Percentiles rank a stretch among this genome's conserved stretches.
Conservation (phyloP, 2,797 vertebrate species). For the Luscinia megarhynchos region DNA sequence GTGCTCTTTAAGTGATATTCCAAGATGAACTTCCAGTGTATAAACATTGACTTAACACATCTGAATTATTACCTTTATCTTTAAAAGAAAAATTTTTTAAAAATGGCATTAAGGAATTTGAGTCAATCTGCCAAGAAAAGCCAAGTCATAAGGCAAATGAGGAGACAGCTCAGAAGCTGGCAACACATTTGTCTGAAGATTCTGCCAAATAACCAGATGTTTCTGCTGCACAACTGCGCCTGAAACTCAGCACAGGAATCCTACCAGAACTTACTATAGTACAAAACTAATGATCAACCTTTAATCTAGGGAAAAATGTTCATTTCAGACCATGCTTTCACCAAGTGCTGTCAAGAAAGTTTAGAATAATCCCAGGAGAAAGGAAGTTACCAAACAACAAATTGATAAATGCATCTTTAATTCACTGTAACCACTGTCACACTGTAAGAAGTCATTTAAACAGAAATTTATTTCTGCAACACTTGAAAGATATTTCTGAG, state of each 20-base stretch:
- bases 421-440: background rate
- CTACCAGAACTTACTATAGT: background rate
- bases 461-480: background rate
- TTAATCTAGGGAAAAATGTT: background rate
- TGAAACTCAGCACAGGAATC: slow-evolving; percentile 39
- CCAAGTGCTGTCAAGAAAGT: background rate
- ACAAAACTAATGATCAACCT: background rate
- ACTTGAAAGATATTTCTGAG: background rate
- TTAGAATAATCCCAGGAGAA: background rate
- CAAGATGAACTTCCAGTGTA: background rate
- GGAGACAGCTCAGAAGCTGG: slow-evolving; percentile 41
- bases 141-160: slow-evolving; percentile 18
- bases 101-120: slow-evolving; percentile 16
- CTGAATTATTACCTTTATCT: background rate
- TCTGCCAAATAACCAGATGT: slow-evolving; percentile 51
- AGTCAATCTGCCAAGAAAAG: slow-evolving; percentile 27
- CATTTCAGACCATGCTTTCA: background rate
- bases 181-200: slow-evolving; percentile 46
- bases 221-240: background rate
- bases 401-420: background rate
- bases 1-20: background rate
- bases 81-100: slow-evolving; percentile 9
- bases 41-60: background rate
- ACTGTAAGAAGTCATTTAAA: background rate
- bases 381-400: background rate